phyloP scores from a whole-genome alignment of 2,797 vertebrate genomes.

The Oryzias dopingdopingensis region DNA sequence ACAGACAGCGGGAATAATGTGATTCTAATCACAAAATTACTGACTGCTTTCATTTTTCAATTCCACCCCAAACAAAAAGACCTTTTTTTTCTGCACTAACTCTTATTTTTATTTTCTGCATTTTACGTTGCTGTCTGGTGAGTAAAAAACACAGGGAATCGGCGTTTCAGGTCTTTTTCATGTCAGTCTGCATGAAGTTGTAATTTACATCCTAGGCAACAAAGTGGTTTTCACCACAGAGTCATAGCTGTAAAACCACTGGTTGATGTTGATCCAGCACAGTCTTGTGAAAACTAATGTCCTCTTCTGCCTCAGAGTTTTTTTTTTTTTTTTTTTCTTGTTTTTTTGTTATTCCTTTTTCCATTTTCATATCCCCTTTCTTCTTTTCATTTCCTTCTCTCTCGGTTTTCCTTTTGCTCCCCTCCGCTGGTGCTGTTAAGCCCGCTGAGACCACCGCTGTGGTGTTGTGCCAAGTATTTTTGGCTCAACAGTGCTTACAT shows the following conservation, averaged over 20 bases:
- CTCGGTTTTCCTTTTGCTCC: slow-evolving; percentile 32
- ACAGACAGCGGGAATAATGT: slow-evolving; percentile 22
- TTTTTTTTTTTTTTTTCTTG: slow-evolving; percentile 36
- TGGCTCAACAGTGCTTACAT: slow-evolving; percentile 70
- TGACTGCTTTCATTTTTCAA: background rate
- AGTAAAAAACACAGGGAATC: slow-evolving; percentile 39
- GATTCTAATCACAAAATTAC: slow-evolving; percentile 20
- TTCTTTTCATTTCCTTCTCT: slow-evolving; percentile 4
- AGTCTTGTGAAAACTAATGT: slow-evolving; percentile 66
- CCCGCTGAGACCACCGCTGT: slow-evolving; percentile 62
- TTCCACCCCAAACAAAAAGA: slow-evolving; percentile 27
- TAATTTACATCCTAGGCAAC: slow-evolving; percentile 75
- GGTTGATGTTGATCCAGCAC: slow-evolving; percentile 70
- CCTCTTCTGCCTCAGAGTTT: slow-evolving; percentile 32
- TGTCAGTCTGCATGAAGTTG: slow-evolving; percentile 65
- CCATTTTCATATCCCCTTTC: slow-evolving; percentile 51
- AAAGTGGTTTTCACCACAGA: slow-evolving; percentile 74
- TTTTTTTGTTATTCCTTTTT: slow-evolving; percentile 40
- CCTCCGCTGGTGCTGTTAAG: slow-evolving; percentile 48
- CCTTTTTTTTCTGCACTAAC: background rate
- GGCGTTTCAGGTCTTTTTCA: slow-evolving; percentile 50
- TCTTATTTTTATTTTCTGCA: slow-evolving; percentile 23
- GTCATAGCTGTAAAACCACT: slow-evolving; percentile 76
- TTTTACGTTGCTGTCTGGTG: slow-evolving; percentile 40
- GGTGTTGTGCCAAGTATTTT: slow-evolving; percentile 73